Percentiles rank a stretch among this genome's conserved stretches.
Conservation (phyloP, 2,888 invertebrate species). For the Junonia oenone region DNA sequence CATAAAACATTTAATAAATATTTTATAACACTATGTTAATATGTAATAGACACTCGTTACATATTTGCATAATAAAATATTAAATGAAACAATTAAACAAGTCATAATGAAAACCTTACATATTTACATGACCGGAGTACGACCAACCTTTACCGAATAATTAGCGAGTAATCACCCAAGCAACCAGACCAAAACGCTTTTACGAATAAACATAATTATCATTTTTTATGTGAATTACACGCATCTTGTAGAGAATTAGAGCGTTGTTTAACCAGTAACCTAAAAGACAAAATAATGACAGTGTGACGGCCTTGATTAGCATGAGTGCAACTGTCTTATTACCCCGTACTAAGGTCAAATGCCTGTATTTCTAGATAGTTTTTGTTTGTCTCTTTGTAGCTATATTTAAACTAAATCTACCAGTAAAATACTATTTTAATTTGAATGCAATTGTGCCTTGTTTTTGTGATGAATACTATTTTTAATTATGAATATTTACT, state of each 20-base stretch:
- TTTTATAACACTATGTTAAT: too few relatives aligned
- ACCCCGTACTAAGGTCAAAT: slow-evolving; percentile 5
- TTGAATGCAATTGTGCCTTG: not conserved
- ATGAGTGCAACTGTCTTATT: slow-evolving; percentile 9
- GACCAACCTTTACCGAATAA: not conserved
- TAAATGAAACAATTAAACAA: not conserved
- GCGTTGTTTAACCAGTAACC: slow-evolving; percentile 18
- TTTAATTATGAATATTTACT: not conserved
- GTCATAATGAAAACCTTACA: not conserved
- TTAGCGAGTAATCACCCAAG: not conserved
- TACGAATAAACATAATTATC: slow-evolving; percentile 3
- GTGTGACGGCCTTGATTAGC: slow-evolving; percentile 24
- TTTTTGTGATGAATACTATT: not conserved
- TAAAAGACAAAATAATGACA: slow-evolving; percentile 27
- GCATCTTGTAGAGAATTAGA: slow-evolving; percentile 21
- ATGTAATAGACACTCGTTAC: not conserved
- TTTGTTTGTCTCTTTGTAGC: slow-evolving; percentile 1
- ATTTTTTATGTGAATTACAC: slow-evolving; percentile 15
- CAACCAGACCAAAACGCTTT: slow-evolving; percentile 14
- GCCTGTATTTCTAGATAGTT: slow-evolving; percentile 2
- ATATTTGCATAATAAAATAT: not conserved
- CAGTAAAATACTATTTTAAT: not conserved
- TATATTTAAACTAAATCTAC: not conserved
- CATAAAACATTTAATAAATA: too few relatives aligned
- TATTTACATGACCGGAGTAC: not conserved